Conservation (phyloP, 2,888 invertebrate genomes). For the Cryptocephalus primarius region DNA sequence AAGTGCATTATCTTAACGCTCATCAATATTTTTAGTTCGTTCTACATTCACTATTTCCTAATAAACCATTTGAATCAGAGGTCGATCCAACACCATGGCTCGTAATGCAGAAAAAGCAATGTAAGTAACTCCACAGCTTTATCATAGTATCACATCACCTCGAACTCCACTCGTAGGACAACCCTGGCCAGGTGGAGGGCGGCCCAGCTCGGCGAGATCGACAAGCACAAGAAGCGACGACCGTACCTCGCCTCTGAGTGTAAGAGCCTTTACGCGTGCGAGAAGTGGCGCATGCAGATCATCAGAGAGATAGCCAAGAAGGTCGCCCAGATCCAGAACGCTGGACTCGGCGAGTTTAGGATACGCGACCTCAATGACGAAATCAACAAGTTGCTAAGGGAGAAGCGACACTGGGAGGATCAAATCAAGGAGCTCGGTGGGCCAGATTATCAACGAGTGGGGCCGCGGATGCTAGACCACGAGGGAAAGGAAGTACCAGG, state of each 20-base stretch:
- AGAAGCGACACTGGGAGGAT: constrained; percentile 97
- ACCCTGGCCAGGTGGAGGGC: constrained; percentile 97
- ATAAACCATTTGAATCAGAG: no score
- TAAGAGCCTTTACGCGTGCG: constrained; percentile 80
- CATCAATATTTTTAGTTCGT: no score
- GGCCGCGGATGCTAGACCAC: constrained; percentile 87
- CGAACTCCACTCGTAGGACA: constrained; percentile 56
- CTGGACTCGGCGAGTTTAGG: constrained; percentile 97
- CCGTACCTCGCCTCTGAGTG: constrained; percentile 95
- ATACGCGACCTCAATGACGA: constrained; percentile 98
- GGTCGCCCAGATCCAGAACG: constrained; percentile 98
- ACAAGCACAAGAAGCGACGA: constrained; percentile 71
- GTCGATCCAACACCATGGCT: constrained; percentile 6
- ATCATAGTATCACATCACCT: neutral
- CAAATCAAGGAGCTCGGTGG: constrained; percentile 93
- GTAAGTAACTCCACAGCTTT: constrained; percentile 3
- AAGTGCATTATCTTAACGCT: no score
- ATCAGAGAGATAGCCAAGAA: constrained; percentile 96
- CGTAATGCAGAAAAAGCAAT: constrained; percentile 12
- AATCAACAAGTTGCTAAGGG: constrained; percentile 92
- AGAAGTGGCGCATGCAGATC: constrained; percentile 94
- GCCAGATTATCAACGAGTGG: constrained; percentile 83
- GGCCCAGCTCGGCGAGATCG: constrained; percentile 85
- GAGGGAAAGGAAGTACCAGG: constrained; percentile 94
- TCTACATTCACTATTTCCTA: no score